phyloP scores from a whole-genome alignment of 2,888 invertebrate genomes.

The Drosophila subquinaria region DNA sequence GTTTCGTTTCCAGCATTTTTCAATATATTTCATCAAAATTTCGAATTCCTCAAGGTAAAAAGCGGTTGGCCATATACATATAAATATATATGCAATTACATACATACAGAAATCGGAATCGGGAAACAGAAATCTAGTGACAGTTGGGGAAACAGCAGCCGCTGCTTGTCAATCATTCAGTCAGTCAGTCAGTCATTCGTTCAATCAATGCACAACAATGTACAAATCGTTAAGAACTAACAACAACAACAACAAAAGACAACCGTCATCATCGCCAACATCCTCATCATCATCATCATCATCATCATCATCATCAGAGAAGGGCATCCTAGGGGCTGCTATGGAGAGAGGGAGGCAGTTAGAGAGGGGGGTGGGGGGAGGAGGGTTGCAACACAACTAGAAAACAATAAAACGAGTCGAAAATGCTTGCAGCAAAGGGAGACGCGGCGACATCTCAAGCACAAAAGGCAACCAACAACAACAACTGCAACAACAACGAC shows the following conservation, averaged over 20 bases:
- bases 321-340: conserved; percentile 7
- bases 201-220: conserved; percentile 39
- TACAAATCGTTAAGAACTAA: conserved; percentile 52
- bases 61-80: neutral
- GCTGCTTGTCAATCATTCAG: conserved; percentile 39
- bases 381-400: conserved; percentile 20
- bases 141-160: conserved; percentile 23
- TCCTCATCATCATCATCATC: no score
- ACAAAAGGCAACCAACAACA: conserved; percentile 54
- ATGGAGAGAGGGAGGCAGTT: neutral
- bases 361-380: neutral
- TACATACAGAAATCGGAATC: neutral
- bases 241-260: conserved; percentile 36
- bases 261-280: conserved; percentile 23
- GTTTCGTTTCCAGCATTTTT: no score
- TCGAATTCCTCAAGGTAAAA: no score
- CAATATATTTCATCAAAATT: no score
- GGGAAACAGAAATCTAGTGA: conserved; percentile 16
- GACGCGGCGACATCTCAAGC: conserved; percentile 47
- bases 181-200: conserved; percentile 30
- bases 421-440: conserved; percentile 27
- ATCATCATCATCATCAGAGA: conserved; percentile 18
- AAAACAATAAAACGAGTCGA: conserved; percentile 46
- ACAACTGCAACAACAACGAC: no score
- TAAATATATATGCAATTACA: neutral